Base-by-base conservation (phyloP, 2,888 invertebrate genomes). In the Scotopteryx bipunctaria region DNA sequence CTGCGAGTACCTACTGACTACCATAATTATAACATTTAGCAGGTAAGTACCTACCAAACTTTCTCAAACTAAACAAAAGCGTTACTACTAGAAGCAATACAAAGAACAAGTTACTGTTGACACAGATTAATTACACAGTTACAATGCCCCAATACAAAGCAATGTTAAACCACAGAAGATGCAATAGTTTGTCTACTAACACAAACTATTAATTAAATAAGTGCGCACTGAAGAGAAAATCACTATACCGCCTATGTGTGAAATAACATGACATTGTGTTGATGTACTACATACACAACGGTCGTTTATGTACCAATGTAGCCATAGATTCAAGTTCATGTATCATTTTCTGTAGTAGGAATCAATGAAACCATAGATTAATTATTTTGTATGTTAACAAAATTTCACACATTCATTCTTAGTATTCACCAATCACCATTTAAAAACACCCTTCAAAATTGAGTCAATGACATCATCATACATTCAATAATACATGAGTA, bases 291-390 rank as follows among this genome's bases (percentile, higher is more conserved):
- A 51, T 32, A 11, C n/a, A n/a, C 36, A 59, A 54, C 51, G 54
- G 59, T 57, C 31, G 41, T 23, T 42, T 25, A 31, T 31, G 40
- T n/a, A 15, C n/a, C n/a, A n/a, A n/a, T n/a, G 0, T 15, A 25
- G 14, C 33, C 48, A 37, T 48, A 33, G 21, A 31, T 59, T 49
- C 59, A 60, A 60, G 59, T 60, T 60, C 59, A 60, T 50, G 55
- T 57, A 47, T 44, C 57, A 60, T 36, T 46, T 53, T 50, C 50
- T 37, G 32, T 19, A 16, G 23, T 13, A 16, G n/a, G 17, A 27
- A 2, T 33, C n/a, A n/a, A n/a, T n/a, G n/a, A n/a, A n/a, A n/a
- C n/a, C n/a, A n/a, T n/a, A n/a, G n/a, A n/a, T n/a, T n/a, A n/a
- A n/a, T n/a, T n/a, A n/a, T n/a, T n/a, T n/a, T n/a, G n/a, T n/a